Evolutionary conservation across 2,113 vertebrate genomes (phyloP), one percentile per base, ranked within the genome.

Genomic region (Galeopterus variegatus): DNA sequence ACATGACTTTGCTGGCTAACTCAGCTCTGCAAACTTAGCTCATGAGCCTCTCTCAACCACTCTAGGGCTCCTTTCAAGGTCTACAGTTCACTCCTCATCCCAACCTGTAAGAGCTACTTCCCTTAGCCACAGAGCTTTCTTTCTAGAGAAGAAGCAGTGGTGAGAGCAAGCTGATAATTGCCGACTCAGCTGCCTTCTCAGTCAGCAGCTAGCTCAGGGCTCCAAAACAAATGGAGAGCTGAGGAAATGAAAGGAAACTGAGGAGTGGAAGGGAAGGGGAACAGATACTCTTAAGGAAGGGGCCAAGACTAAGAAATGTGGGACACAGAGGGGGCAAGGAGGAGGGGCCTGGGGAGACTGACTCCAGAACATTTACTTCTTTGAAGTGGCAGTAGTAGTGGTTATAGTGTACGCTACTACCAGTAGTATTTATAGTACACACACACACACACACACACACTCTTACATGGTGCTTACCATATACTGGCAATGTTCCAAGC

Each of bases 181-280:
- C 6, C 1, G 6, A 50, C 11, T 64, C 60, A 82, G 67, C 62
- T 72, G 54, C n/a, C 28, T 82, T 36, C 73, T 92, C 67, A 69
- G 90, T 41, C 45, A 50, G 31, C 5, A 9, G 54, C 75, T 90
- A 89, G 31, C 69, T 62, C 48, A 94, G 54, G 65, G 65, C 24
- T 31, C 45, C 64, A 58, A 83, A 86, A 82, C 36, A 36, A 81
- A 93, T 28, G 41, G 24, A 82, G 45, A 90, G 21, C 36, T 48
- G 19, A 90, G 86, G 85, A 76, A 96, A 80, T 36, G 24, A 94
- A 62, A 90, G 50, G 62, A 92, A 94, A 79, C 36, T 21, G 45
- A 96, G 19, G 15, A 70, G 69, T 58, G n/a, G 69, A 79, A 64
- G 94, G 26, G 48, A 90, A 94, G 52, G 48, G 11, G 31, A 19